Base-by-base conservation (phyloP, 2,888 invertebrate species). In the Dione juno region DNA sequence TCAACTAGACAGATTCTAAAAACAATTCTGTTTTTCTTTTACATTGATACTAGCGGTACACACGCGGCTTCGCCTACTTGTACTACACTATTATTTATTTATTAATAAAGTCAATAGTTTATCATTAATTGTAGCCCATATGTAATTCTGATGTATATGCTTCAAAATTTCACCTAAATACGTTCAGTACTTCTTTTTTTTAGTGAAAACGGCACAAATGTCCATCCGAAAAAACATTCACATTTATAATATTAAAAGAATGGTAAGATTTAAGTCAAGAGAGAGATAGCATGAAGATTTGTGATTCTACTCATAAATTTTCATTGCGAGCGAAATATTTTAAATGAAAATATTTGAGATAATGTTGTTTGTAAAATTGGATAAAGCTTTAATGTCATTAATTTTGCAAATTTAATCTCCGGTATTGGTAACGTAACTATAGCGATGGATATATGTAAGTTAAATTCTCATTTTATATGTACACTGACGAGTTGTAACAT, bases 1-100 rank as follows among this genome's bases (percentile, higher is more conserved):
- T 74, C 69, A 70, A 71, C 50, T 70, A 67, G 74, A 67, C 69
- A 70, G 70, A 75, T 76, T 76, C 73, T 66, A 50, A 67, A 52
- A 45, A 40, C 41, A 41, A 52, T 68, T 68, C 52, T 58, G 57
- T 57, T 66, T 58, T 61, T 58, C 1, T 58, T 16, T 13, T 8
- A 41, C 11, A 3, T 16, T n/a, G n/a, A n/a, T n/a, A n/a, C n/a
- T n/a, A n/a, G n/a, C n/a, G n/a, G n/a, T n/a, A n/a, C n/a, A n/a
- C n/a, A n/a, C n/a, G n/a, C n/a, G n/a, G n/a, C n/a, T n/a, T n/a
- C n/a, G n/a, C n/a, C n/a, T n/a, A 28, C 5, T 28, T 5, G 5
- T 2, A 28, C 5, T 5, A 28, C 5, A 28, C 5, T 28, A 28
- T 28, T 28, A 28, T 28, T 28, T 28, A 28, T 28, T 28, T 28